Evolutionary conservation across 2,797 vertebrate genomes (phyloP).

Genomic region (Myioborus melanocephalus): DNA sequence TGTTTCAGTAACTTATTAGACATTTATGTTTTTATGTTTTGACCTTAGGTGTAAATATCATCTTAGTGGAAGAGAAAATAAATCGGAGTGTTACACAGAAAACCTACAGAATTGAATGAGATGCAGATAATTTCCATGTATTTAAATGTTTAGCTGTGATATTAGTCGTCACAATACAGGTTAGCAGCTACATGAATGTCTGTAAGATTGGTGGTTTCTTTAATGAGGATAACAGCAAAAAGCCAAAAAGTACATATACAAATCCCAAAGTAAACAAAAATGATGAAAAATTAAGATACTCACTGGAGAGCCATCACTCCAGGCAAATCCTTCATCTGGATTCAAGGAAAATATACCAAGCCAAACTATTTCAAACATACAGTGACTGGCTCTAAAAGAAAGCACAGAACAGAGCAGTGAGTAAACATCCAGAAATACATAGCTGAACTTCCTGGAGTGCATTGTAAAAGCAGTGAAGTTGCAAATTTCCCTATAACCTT

Average conservation of each 20-base stretch:
- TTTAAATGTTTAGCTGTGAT: not conserved
- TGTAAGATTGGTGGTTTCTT: not conserved
- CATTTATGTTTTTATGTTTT: not conserved
- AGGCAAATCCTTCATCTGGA: constrained; percentile 81
- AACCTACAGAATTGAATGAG: not conserved
- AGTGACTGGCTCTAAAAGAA: not conserved
- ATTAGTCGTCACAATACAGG: not conserved
- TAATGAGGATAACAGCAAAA: not conserved
- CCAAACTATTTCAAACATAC: constrained; percentile 72
- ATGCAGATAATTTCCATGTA: not conserved
- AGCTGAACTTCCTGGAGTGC: not conserved
- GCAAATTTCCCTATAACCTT: not conserved
- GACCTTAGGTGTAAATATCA: not conserved
- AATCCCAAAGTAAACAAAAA: not conserved
- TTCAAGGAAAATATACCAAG: constrained; percentile 82
- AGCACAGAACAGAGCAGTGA: not conserved
- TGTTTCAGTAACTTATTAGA: not conserved
- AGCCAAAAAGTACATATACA: fast-evolving
- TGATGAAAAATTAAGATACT: constrained; percentile 51
- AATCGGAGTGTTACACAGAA: not conserved
- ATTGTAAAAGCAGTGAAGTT: not conserved
- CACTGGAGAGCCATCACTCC: constrained; percentile 88
- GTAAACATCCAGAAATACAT: not conserved
- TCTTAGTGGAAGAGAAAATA: not conserved
- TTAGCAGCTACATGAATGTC: not conserved